Evolutionary conservation across 2,888 invertebrate species (phyloP).

Genomic region (Portevinia maculata): DNA sequence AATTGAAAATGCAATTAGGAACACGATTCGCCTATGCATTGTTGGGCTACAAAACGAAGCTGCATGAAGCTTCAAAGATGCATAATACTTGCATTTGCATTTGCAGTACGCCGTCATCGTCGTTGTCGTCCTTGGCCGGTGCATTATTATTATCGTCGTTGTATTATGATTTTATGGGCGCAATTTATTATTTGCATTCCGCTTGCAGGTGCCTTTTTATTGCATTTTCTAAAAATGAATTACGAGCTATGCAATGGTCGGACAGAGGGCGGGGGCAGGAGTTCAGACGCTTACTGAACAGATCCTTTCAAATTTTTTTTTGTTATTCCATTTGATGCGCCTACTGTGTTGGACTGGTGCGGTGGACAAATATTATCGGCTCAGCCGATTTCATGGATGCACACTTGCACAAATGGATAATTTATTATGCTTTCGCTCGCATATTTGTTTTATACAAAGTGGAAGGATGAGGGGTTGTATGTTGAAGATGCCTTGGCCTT

Average conservation of each 20-base stretch:
- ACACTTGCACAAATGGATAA: conserved; percentile 61
- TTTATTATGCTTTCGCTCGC: conserved; percentile 59
- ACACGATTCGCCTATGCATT: not conserved
- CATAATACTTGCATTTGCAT: conserved; percentile 50
- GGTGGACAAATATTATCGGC: conserved; percentile 61
- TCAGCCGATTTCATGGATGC: conserved; percentile 64
- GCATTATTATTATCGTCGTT: conserved; percentile 69
- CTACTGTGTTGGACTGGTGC: not conserved
- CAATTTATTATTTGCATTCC: conserved; percentile 72
- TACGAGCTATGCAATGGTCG: conserved; percentile 18
- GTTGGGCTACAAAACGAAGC: not conserved
- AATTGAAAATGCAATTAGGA: conserved; percentile 41
- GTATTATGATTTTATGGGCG: conserved; percentile 70
- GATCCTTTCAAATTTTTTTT: conserved; percentile 21
- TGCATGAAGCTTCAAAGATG: conserved; percentile 40
- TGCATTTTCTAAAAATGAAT: conserved; percentile 71
- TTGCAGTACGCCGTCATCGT: conserved; percentile 19
- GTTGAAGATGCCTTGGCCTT: conserved; percentile 36
- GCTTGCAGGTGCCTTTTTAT: conserved; percentile 73
- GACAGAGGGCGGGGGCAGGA: not conserved
- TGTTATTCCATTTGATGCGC: conserved; percentile 32
- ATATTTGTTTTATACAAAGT: conserved; percentile 37
- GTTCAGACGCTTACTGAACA: conserved; percentile 3
- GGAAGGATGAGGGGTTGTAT: not conserved
- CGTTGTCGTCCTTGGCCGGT: conserved; percentile 45